phyloP scores from a whole-genome alignment of 2,888 invertebrate species.

The Diadegma fenestrale region DNA sequence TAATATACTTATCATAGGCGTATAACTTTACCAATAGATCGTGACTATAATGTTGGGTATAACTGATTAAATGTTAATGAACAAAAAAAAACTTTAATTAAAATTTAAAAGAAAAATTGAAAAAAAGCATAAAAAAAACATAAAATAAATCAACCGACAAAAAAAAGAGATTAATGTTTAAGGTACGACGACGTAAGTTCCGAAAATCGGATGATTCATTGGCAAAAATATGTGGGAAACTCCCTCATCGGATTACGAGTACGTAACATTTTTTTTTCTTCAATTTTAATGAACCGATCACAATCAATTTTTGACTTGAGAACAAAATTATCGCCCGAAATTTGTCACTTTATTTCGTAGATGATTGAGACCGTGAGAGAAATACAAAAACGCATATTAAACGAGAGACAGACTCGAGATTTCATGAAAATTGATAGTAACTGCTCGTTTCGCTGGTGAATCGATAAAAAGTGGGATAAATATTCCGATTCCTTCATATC shows the following conservation, averaged over 20 bases:
- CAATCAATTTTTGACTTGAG: not conserved
- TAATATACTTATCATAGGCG: constrained; percentile 81
- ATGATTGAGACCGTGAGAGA: constrained; percentile 33
- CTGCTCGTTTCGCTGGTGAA: not conserved
- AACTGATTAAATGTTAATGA: constrained; percentile 58
- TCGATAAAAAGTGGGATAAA: not conserved
- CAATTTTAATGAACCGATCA: constrained; percentile 2
- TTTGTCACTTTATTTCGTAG: constrained; percentile 49
- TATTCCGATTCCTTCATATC: not conserved
- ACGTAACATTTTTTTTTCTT: constrained; percentile 19
- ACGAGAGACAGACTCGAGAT: not conserved
- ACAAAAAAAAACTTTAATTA: constrained; percentile 3
- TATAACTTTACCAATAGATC: constrained; percentile 64
- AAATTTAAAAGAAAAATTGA: constrained; percentile 21
- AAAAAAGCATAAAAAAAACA: constrained; percentile 16
- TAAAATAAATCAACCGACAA: constrained; percentile 29
- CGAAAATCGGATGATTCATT: not conserved
- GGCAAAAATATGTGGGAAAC: not conserved
- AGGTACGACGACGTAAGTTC: constrained; percentile 18
- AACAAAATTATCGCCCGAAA: not conserved
- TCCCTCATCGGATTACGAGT: constrained; percentile 54
- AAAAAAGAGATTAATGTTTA: constrained; percentile 19
- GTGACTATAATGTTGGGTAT: constrained; percentile 71
- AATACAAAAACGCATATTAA: not conserved
- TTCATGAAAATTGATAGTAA: constrained; percentile 6